Base-by-base conservation (phyloP, 2,797 vertebrate genomes). In the Lithobates pipiens region DNA sequence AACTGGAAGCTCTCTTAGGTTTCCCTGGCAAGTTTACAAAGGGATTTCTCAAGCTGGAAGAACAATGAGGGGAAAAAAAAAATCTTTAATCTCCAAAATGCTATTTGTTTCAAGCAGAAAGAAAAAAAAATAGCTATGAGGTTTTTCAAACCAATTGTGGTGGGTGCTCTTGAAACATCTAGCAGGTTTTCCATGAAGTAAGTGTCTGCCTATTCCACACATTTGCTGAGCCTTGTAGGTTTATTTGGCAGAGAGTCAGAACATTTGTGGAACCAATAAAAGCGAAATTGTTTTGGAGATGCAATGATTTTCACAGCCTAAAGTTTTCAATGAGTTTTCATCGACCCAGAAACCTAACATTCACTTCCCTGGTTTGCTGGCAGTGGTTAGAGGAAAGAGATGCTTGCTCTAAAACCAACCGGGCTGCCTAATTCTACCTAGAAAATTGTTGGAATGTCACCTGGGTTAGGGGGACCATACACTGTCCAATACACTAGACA, bases 111-210 rank as follows among this genome's bases (percentile, higher is more conserved):
- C 74, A 63, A 34, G 21, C 73, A 70, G 29, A 32, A 5, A n/a
- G 34, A 39, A 44, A 65, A 25, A 29, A 67, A 29, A 67, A 50
- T 9, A 29, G 13, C 69, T 57, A 18, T 70, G 84, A 86, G 78
- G 46, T 63, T 85, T 39, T 81, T 42, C 71, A 75, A 74, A 68
- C 8, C 77, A 68, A 36, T 34, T n/a, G 54, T 86, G 16, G 42
- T 79, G 81, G 80, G 80, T 78, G 85, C 65, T 72, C 87, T 89
- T 87, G 88, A 90, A 89, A 89, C 88, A 74, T 88, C 89, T 86
- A 89, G 84, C 88, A 85, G 87, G 82, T 82, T 92, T 92, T 92
- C 92, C 92, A 92, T 92, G 77, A 91, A 91, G 89, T 92, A 91
- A 92, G 87, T 89, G 90, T 91, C 92, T 92, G 91, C 32, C 87